Evolutionary conservation across 2,888 invertebrate species (phyloP).

Genomic region (Lochmaea capreae): DNA sequence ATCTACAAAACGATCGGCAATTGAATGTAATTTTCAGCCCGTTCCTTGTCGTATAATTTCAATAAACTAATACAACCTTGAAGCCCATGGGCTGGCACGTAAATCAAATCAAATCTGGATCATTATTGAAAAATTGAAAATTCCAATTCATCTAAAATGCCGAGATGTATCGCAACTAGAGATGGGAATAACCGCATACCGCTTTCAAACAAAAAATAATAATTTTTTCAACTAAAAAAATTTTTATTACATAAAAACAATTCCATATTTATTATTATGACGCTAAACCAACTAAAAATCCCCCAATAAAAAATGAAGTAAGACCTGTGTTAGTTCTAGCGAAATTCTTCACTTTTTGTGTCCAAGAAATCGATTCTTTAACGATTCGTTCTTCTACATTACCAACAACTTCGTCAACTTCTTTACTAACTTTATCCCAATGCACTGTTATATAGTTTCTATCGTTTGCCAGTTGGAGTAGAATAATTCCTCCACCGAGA

Average conservation of each 20-base stretch:
- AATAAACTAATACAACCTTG: constrained; percentile 37
- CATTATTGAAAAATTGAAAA: constrained; percentile 32
- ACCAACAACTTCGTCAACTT: constrained; percentile 20
- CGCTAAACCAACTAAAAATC: constrained; percentile 28
- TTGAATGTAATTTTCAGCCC: constrained; percentile 21
- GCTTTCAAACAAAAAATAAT: not conserved
- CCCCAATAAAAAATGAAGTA: constrained; percentile 28
- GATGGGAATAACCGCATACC: constrained; percentile 3
- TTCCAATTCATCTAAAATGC: constrained; percentile 53
- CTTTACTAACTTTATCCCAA: constrained; percentile 24
- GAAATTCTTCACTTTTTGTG: constrained; percentile 6
- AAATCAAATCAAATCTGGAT: constrained; percentile 36
- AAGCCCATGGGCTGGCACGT: constrained; percentile 36
- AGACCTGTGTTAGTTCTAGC: constrained; percentile 21
- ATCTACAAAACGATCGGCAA: constrained; percentile 17
- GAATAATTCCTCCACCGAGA: constrained; percentile 31
- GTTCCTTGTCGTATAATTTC: constrained; percentile 27
- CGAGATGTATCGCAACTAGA: constrained; percentile 69
- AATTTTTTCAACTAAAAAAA: not conserved
- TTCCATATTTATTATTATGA: not conserved
- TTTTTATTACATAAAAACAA: not conserved
- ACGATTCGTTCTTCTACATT: constrained; percentile 19
- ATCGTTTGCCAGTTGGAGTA: constrained; percentile 32
- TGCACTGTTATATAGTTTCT: constrained; percentile 28
- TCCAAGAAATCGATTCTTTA: constrained; percentile 11